Evolutionary conservation across 2,113 vertebrate species (phyloP), one percentile per base, ranked within the genome.

Genomic region (Puffinus mauretanicus): DNA sequence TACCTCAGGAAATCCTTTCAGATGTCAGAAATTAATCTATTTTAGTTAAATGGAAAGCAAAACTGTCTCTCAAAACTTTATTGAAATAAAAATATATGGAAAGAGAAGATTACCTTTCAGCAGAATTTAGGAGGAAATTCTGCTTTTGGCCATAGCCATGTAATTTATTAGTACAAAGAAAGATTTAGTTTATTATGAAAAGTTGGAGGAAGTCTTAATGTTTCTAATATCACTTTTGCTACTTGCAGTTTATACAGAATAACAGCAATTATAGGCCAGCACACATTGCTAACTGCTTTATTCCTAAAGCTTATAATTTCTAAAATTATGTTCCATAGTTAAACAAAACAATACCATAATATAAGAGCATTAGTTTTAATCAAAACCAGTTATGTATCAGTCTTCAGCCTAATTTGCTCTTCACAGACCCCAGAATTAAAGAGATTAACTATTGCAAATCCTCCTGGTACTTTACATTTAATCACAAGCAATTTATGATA

Each of bases 401-500:
- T 54, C 65, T 88, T 81, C 65, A 82, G 64, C 51, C 83, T 86
- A 71, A 84, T 90, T 94, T 90, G 52, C 42, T 86, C 82, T 90
- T 95, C 90, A 88, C 70, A 93, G 71, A 71, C 52, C 85, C 46
- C 78, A 93, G 78, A 96, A 94, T 94, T 75, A 95, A 91, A 97
- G 76, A 66, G 79, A 95, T 96, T 93, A 96, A 95, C 88, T 62
- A 55, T 87, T 97, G 77, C 86, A 97, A 96, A 96, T 94, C 78
- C 51, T 91, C 18, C 75, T 49, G 58, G 69, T 94, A 83, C 96
- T 96, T 96, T 64, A 88, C 88, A 91, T 95, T 95, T 92, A 95
- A 96, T 97, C 93, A 86, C 75, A 94, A 96, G 65, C 88, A 66
- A 82, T 94, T 97, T 86, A 96, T 88, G 91, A 34, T 97, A 98